Percentiles rank a stretch among this genome's conserved stretches.
Evolutionary conservation across 2,888 invertebrate species (phyloP).

Genomic region (Temnothorax unifasciatus): DNA sequence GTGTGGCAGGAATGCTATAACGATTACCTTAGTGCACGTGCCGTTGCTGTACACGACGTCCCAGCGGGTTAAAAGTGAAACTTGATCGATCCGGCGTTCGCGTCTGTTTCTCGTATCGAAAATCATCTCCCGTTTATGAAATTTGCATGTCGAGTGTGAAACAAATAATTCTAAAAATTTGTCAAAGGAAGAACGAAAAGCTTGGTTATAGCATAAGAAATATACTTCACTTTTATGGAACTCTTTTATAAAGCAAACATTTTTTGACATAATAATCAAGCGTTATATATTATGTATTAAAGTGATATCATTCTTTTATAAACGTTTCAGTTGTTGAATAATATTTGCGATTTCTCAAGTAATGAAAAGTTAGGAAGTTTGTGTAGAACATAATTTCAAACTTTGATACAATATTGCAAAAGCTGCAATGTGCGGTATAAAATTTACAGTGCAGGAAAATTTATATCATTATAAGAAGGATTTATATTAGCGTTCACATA

Average conservation of each 20-base stretch:
- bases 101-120: not conserved
- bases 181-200: not conserved
- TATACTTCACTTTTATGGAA: not conserved
- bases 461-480: not conserved
- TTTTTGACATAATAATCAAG: not conserved
- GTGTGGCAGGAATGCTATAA: not conserved
- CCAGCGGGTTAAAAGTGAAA: conserved; percentile 17
- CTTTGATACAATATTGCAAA: not conserved
- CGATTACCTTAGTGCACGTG: conserved; percentile 18
- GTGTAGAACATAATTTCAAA: not conserved
- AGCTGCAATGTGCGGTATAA: not conserved
- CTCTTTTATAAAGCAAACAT: not conserved
- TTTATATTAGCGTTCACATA: not conserved
- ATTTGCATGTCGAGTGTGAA: not conserved
- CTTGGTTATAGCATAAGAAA: not conserved
- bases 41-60: not conserved
- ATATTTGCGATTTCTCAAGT: not conserved
- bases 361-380: not conserved
- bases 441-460: not conserved
- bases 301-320: not conserved
- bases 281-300: not conserved
- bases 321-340: not conserved
- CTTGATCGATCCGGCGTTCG: conserved; percentile 13
- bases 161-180: not conserved
- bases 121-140: not conserved